These are phyloP conservation scores for Boloria euphrosyne DNA, from an alignment of 2,888 invertebrate species.

Conservation along the genomic window DNA sequence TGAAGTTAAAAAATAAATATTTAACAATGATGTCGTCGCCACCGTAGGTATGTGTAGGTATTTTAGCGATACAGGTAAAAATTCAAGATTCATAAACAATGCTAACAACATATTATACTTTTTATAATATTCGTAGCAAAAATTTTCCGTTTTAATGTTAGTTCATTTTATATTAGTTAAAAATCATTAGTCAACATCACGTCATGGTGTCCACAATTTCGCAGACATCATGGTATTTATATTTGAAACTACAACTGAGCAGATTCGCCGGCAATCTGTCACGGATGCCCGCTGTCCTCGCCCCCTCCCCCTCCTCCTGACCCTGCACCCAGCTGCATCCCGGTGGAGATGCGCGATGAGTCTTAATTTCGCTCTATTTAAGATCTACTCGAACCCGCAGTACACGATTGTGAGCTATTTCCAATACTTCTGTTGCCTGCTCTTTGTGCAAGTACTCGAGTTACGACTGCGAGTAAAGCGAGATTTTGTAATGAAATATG, in stretches of 20 bases:
- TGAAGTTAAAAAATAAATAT: too few species aligned
- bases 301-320: conserved; percentile 8
- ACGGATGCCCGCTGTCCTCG: conserved; percentile 15
- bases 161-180: background rate
- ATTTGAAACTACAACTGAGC: conserved; percentile 10
- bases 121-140: too few species aligned
- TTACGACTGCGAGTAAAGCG: conserved; percentile 14
- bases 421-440: background rate
- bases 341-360: conserved; percentile 9
- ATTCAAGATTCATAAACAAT: too few species aligned
- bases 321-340: background rate
- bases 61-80: too few species aligned
- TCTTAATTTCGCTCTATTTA: conserved; percentile 29
- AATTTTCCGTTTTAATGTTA: too few species aligned
- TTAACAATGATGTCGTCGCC: too few species aligned
- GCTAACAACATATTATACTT: too few species aligned
- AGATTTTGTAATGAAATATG: background rate
- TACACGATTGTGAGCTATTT: conserved; percentile 19
- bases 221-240: conserved; percentile 9
- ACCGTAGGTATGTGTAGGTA: too few species aligned
- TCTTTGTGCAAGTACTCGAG: conserved; percentile 6
- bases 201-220: conserved; percentile 1
- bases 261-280: conserved; percentile 37
- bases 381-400: conserved; percentile 9
- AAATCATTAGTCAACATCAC: background rate